phyloP scores from a whole-genome alignment of 1,140 invertebrate genomes.

The Drosophila subpulchrella region DNA sequence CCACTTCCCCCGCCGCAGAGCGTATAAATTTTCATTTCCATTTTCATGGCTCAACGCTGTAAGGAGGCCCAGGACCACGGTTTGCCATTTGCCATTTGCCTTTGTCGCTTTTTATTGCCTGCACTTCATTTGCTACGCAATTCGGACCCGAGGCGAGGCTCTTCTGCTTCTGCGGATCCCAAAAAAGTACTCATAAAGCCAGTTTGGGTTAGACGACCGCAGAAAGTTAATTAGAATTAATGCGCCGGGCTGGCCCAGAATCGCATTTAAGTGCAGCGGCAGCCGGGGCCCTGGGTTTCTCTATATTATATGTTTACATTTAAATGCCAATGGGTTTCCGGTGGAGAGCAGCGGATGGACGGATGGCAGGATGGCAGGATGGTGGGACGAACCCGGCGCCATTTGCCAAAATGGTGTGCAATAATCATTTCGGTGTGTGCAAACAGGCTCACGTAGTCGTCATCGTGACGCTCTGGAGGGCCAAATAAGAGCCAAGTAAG shows the following conservation, averaged over 20 bases:
- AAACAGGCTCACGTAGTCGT: conserved; percentile 67
- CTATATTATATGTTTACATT: conserved; percentile 62
- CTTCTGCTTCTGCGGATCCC: not conserved
- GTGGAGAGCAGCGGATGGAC: too few relatives aligned
- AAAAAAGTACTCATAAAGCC: conserved; percentile 66
- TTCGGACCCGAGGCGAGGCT: conserved; percentile 40
- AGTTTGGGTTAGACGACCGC: conserved; percentile 61
- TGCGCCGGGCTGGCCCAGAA: conserved; percentile 66
- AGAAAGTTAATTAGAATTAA: conserved; percentile 84
- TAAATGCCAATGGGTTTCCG: conserved; percentile 51
- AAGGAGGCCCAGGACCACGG: conserved; percentile 28
- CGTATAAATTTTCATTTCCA: conserved; percentile 82
- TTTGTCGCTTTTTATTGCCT: conserved; percentile 82
- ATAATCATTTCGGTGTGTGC: conserved; percentile 75
- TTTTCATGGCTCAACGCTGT: conserved; percentile 73
- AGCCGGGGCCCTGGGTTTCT: conserved; percentile 3
- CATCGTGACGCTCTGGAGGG: conserved; percentile 61
- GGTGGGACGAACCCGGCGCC: conserved; percentile 14
- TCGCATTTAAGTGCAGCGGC: conserved; percentile 71
- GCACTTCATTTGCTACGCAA: conserved; percentile 81
- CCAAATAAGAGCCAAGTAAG: conserved; percentile 41
- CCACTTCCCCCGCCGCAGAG: conserved; percentile 32
- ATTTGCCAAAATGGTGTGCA: conserved; percentile 69
- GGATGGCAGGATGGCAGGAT: not conserved
- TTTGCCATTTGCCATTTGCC: conserved; percentile 78